phyloP scores from a whole-genome alignment of 2,888 invertebrate genomes.

The Nasonovia ribisnigri region DNA sequence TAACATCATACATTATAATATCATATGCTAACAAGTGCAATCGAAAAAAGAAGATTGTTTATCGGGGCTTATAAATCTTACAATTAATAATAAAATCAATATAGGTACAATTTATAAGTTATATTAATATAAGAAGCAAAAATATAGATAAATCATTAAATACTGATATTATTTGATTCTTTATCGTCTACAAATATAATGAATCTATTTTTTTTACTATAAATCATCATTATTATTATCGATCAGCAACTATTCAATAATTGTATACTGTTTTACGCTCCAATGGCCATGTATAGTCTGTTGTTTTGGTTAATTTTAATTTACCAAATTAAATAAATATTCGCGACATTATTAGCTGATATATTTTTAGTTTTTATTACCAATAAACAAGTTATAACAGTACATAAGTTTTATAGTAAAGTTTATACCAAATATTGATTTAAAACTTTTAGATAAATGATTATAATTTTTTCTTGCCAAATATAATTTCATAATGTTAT shows the following conservation, averaged over 20 bases:
- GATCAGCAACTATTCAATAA: background rate
- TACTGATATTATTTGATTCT: background rate
- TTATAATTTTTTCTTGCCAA: background rate
- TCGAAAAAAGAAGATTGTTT: background rate
- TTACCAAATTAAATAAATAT: background rate
- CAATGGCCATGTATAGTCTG: background rate
- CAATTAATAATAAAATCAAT: background rate
- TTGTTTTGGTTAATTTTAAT: background rate
- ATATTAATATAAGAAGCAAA: background rate
- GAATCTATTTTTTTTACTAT: background rate
- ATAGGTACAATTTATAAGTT: background rate
- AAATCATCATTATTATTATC: constrained; percentile 11
- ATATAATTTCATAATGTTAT: background rate
- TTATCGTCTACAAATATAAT: background rate
- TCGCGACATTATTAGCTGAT: background rate
- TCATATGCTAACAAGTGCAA: background rate
- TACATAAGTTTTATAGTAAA: background rate
- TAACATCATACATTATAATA: background rate
- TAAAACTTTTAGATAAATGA: background rate
- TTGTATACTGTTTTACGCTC: background rate
- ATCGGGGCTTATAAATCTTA: background rate
- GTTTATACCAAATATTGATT: background rate
- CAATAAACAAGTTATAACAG: background rate
- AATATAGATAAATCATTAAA: background rate
- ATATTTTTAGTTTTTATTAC: background rate